Evolutionary conservation across 2,113 vertebrate genomes (phyloP), one percentile per base, ranked within the genome.

Genomic region (Pachyramphus minor): DNA sequence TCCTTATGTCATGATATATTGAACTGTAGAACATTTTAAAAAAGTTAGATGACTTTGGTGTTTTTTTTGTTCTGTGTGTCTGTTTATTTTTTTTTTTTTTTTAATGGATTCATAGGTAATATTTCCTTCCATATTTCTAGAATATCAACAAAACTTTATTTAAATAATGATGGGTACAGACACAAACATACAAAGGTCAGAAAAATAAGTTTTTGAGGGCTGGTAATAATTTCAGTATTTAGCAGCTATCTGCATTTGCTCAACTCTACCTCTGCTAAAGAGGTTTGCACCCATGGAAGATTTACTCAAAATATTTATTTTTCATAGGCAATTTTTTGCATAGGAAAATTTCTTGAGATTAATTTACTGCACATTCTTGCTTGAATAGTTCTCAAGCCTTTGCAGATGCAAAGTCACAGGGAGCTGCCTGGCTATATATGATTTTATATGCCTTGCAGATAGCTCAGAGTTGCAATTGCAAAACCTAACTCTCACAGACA

Each of bases 351-450:
- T 87, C 52, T 95, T 13, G 15, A 92, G 62, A 7, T 89, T 80
- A 84, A 93, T 96, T 95, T 96, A 96, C 83, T 94, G 68, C 44
- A 87, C 7, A 87, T 62, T 45, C 82, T 92, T 91, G 80, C 73
- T 90, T 82, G 84, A 96, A 96, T 67, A 96, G 33, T 91, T 90
- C 87, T 89, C 59, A 28, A 62, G 62, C 62, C n/a, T 87, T 73
- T 62, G 35, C 41, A 89, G 75, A 83, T 89, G 69, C 31, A 60
- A 47, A 86, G 63, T 74, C 78, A 94, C 25, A 87, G 77, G 80
- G 42, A 95, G 14, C 9, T 94, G n/a, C 64, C 86, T 49, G 67
- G 67, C 69, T 95, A 71, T 42, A 52, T 69, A 58, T 12, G 21
- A 59, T 91, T 91, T 93, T 86, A 90, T 30, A 56, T 69, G 63